A percentile compares a stretch with the other conserved stretches of the same genome.
These are phyloP conservation scores for Orthosia gothica DNA, from an alignment of 2,888 invertebrate genomes.

Conservation along the genomic window DNA sequence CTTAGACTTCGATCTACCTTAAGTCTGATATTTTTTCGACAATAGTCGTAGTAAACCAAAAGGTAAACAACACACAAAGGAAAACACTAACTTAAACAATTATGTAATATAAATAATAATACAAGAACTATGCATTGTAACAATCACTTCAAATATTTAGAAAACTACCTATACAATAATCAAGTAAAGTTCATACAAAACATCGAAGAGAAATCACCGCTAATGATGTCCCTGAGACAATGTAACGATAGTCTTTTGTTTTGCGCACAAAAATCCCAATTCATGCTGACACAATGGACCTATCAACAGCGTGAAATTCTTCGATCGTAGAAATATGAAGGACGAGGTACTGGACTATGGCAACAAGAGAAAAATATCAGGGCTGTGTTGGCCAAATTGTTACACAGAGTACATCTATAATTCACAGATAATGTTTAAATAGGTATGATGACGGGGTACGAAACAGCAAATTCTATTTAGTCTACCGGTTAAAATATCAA, in stretches of 20 bases:
- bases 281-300: slow-evolving; percentile 45
- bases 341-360: slow-evolving; percentile 1
- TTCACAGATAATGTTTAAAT: too few relatives aligned
- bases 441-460: too few relatives aligned
- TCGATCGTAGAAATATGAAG: slow-evolving; percentile 19
- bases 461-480: too few relatives aligned
- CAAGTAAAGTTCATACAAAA: neutral
- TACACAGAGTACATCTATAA: too few relatives aligned
- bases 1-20: too few relatives aligned
- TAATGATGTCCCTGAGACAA: slow-evolving; percentile 58
- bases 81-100: too few relatives aligned
- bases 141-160: neutral
- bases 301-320: slow-evolving; percentile 26
- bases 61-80: too few relatives aligned
- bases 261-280: slow-evolving; percentile 42
- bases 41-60: too few relatives aligned
- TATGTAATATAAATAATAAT: neutral
- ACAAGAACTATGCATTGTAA: neutral
- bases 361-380: neutral
- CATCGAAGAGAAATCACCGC: slow-evolving; percentile 8
- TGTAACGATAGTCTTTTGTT: slow-evolving; percentile 53
- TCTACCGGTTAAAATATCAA: too few relatives aligned
- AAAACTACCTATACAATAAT: neutral
- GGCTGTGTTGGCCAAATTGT: too few relatives aligned
- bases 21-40: too few relatives aligned